These are phyloP conservation scores for Alauda arvensis DNA, from an alignment of 2,797 vertebrate species.

Conservation along the genomic window DNA sequence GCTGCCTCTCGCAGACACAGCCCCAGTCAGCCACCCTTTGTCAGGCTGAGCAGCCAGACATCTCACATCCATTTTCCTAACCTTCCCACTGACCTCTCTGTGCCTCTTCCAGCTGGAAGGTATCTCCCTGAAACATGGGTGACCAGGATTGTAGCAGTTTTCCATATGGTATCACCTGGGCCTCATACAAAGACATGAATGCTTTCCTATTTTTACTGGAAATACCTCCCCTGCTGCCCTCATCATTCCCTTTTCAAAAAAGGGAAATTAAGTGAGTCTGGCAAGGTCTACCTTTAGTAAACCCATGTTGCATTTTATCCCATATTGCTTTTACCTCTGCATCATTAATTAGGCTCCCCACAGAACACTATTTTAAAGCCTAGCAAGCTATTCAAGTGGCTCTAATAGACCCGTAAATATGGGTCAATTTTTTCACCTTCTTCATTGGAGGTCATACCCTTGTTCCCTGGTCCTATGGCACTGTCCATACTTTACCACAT, in stretches of 20 bases:
- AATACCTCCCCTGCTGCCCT: slow-evolving; percentile 38
- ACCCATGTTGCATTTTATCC: slow-evolving; percentile 48
- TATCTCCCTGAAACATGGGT: background rate
- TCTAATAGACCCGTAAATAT: slow-evolving; percentile 42
- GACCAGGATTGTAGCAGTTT: slow-evolving; percentile 23
- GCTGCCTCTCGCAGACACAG: background rate
- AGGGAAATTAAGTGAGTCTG: slow-evolving; percentile 19
- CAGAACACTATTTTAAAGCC: slow-evolving; percentile 19
- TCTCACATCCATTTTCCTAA: slow-evolving; percentile 10
- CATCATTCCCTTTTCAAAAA: background rate
- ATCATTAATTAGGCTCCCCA: slow-evolving; percentile 58
- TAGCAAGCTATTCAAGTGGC: slow-evolving; percentile 22
- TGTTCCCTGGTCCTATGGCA: background rate
- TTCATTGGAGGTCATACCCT: slow-evolving; percentile 15
- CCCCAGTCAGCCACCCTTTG: background rate
- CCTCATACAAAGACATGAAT: background rate
- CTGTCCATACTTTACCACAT: background rate
- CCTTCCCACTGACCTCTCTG: slow-evolving; percentile 33
- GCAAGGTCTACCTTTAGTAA: slow-evolving; percentile 49
- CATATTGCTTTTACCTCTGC: slow-evolving; percentile 54
- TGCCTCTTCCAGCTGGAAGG: slow-evolving; percentile 27
- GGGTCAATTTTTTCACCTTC: slow-evolving; percentile 36
- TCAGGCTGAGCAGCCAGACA: background rate
- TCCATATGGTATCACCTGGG: slow-evolving; percentile 51
- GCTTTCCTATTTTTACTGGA: slow-evolving; percentile 24